Conservation (phyloP, 2,888 invertebrate genomes). For the Sarcophaga carnaria region DNA sequence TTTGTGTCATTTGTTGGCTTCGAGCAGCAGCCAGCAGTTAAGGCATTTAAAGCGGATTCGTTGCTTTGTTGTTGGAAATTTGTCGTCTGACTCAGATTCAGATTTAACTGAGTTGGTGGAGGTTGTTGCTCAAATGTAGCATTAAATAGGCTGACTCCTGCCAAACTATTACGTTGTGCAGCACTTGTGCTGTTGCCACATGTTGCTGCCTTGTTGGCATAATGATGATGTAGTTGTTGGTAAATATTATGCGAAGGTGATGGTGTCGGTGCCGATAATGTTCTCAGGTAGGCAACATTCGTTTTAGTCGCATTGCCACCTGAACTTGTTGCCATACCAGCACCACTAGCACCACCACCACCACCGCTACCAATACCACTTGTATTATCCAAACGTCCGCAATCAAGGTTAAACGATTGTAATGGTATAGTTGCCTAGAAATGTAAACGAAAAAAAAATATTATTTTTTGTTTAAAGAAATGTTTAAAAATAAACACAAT, state of each 20-base stretch:
- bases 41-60: conserved; percentile 61
- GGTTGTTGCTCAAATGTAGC: conserved; percentile 68
- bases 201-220: conserved; percentile 53
- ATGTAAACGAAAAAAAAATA: conserved; percentile 58
- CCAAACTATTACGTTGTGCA: conserved; percentile 72
- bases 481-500: conserved; percentile 48
- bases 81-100: conserved; percentile 21
- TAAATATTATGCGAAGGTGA: conserved; percentile 70
- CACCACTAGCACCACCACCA: conserved; percentile 10
- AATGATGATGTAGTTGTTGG: conserved; percentile 68
- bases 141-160: conserved; percentile 70
- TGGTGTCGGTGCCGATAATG: conserved; percentile 78
- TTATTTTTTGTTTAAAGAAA: conserved; percentile 12
- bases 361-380: conserved; percentile 26
- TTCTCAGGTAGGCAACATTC: conserved; percentile 79
- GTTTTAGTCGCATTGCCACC: conserved; percentile 68
- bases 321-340: conserved; percentile 69
- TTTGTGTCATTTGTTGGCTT: conserved; percentile 60
- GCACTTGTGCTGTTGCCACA: conserved; percentile 68
- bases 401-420: conserved; percentile 82
- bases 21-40: conserved; percentile 52
- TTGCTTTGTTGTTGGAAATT: conserved; percentile 70
- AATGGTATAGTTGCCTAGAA: conserved; percentile 81
- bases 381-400: conserved; percentile 76
- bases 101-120: conserved; percentile 40